Conservation (phyloP, 2,113 vertebrate species). For the Gobiocypris rarus region DNA sequence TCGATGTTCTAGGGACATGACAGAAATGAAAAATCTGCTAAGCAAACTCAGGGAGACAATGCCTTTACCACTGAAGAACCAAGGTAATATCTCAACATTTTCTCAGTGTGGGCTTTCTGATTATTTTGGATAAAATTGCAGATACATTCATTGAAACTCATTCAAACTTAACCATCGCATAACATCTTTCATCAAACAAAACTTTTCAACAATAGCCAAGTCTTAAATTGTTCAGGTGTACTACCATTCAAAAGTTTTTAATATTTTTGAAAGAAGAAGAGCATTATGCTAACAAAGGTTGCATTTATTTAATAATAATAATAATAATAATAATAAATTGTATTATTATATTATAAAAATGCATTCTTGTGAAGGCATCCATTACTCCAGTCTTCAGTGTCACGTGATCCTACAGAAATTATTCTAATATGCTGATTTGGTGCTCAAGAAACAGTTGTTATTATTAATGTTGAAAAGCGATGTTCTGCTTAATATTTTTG, state of each 20-base stretch:
- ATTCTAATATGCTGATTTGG: background rate
- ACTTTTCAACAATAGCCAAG: background rate
- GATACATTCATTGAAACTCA: background rate
- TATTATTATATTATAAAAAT: background rate
- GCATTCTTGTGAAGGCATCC: background rate
- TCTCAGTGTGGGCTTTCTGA: background rate
- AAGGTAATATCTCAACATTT: constrained; percentile 77
- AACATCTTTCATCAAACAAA: too few species aligned
- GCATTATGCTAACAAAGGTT: background rate
- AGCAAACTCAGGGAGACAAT: constrained; percentile 99
- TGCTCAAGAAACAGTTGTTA: background rate
- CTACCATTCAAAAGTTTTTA: background rate
- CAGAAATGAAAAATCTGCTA: constrained; percentile 99
- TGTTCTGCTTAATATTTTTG: background rate
- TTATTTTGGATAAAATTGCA: background rate
- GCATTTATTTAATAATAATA: background rate
- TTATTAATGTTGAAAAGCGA: background rate
- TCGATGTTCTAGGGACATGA: constrained; percentile 84
- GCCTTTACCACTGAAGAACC: constrained; percentile 99
- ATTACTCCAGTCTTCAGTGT: background rate
- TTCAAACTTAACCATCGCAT: background rate
- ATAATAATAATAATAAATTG: too few species aligned
- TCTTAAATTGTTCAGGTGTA: background rate
- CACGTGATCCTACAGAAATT: background rate
- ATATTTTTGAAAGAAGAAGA: background rate